Evolutionary conservation across 2,797 vertebrate species (phyloP).

Genomic region (Melanotaenia nigrans): DNA sequence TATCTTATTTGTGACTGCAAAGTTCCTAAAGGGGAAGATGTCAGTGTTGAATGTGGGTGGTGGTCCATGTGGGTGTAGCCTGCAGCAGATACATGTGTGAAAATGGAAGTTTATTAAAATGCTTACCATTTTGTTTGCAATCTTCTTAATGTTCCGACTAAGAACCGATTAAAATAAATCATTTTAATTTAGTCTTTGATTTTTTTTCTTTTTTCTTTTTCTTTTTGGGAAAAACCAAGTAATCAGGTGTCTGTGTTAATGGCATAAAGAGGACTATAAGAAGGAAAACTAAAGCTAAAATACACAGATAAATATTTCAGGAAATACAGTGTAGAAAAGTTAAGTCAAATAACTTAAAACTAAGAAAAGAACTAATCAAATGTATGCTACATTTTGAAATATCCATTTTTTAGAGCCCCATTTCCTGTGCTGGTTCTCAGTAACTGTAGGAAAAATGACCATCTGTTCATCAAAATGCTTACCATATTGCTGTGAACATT

Average conservation of each 20-base stretch:
- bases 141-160: conserved; percentile 3
- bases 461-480: too few relatives aligned
- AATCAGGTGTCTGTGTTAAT: background rate
- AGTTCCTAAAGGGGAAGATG: conserved; percentile 29
- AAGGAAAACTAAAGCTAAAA: background rate
- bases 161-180: conserved; percentile 27
- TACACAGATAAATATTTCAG: background rate
- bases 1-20: conserved; percentile 42
- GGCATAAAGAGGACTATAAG: too few relatives aligned
- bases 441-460: too few relatives aligned
- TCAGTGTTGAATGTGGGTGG: background rate
- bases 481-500: too few relatives aligned
- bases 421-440: too few relatives aligned
- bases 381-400: too few relatives aligned
- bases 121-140: conserved; percentile 3
- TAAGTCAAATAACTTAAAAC: too few relatives aligned
- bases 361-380: too few relatives aligned
- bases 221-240: conserved; percentile 14
- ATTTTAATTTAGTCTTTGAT: conserved; percentile 5
- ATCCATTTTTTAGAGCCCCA: too few relatives aligned
- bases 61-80: conserved; percentile 13
- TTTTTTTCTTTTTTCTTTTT: conserved; percentile 29
- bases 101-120: conserved; percentile 13
- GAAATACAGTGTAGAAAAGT: background rate
- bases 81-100: conserved; percentile 12